Conservation (phyloP, 2,113 vertebrate genomes). For the Sylvilagus bachmani region DNA sequence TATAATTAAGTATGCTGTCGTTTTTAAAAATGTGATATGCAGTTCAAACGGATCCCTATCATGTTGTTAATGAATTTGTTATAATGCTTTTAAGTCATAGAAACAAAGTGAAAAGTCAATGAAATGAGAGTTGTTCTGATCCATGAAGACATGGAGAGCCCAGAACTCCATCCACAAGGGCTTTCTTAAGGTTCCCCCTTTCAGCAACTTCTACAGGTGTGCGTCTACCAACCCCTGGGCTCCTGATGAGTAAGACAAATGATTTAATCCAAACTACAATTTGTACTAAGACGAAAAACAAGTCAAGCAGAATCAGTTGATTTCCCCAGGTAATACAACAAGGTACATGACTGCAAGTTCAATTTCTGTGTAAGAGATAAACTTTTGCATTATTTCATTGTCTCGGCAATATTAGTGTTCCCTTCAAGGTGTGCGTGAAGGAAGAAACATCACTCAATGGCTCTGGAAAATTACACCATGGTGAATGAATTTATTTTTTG, state of each 20-base stretch:
- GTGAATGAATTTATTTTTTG: constrained; percentile 77
- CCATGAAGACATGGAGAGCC: background rate
- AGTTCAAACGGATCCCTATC: background rate
- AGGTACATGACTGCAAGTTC: too few species aligned
- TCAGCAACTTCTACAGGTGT: background rate
- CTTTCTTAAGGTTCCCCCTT: background rate
- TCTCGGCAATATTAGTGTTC: background rate
- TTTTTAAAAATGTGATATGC: background rate
- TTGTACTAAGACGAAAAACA: background rate
- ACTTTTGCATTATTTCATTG: background rate
- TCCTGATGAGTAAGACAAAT: background rate
- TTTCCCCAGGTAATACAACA: background rate
- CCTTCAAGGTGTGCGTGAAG: background rate
- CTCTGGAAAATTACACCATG: constrained; percentile 59
- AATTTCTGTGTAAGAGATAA: background rate
- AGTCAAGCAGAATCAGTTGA: background rate
- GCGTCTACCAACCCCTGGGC: too few species aligned
- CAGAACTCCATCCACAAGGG: background rate
- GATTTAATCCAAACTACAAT: background rate
- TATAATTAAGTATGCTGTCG: background rate
- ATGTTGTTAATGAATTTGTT: background rate
- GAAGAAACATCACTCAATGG: constrained; percentile 42
- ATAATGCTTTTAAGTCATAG: background rate
- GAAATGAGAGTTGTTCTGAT: background rate
- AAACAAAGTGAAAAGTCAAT: background rate